Conservation (phyloP, 2,113 vertebrate species). For the rat (Rattus norvegicus) region GRCr8 NC_086020.1:239932501-239933000, state of each 20-base stretch:
- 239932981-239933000: background rate
- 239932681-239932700: background rate
- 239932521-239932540: too few species aligned
- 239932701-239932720: background rate
- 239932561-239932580: background rate
- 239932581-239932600: too few species aligned
- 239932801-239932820: background rate
- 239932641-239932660: background rate
- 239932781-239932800: background rate
- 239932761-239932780: conserved; percentile 3
- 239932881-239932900: background rate
- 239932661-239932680: background rate
- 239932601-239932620: too few species aligned
- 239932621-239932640: background rate
- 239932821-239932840: background rate
- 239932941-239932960: background rate
- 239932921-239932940: background rate
- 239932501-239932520: background rate
- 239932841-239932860: background rate
- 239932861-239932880: background rate
- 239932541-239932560: too few species aligned
- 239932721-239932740: background rate
- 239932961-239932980: background rate
- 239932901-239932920: background rate
- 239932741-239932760: background rate